Percentiles rank a stretch among this genome's conserved stretches.
Conservation (phyloP, 2,113 vertebrate genomes). For the Tauraco erythrolophus region DNA sequence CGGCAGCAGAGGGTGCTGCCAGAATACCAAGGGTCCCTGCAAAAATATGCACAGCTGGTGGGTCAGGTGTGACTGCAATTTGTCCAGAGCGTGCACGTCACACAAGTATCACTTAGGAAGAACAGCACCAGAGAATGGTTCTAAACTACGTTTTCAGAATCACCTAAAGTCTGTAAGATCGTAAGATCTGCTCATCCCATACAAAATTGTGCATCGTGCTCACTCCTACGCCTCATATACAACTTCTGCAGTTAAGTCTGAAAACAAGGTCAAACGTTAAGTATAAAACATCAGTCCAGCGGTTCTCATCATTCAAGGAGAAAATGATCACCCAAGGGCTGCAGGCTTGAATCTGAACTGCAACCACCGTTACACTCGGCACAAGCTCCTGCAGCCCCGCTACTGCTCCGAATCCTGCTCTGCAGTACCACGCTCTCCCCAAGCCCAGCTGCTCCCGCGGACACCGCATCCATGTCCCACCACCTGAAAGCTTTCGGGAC, state of each 20-base stretch:
- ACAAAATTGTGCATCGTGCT: background rate
- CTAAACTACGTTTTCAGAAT: background rate
- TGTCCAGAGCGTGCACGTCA: background rate
- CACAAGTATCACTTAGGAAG: background rate
- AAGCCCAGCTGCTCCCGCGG: background rate
- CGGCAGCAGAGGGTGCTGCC: constrained; percentile 58
- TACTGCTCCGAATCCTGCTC: background rate
- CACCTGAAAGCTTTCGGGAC: background rate
- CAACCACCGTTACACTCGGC: background rate
- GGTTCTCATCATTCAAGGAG: background rate
- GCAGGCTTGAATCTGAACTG: background rate
- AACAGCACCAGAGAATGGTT: background rate
- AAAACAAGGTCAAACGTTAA: background rate
- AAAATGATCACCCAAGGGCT: background rate
- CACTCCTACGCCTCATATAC: background rate
- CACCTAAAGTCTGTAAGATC: background rate
- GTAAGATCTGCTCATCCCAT: background rate
- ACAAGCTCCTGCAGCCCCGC: background rate
- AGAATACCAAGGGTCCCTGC: background rate
- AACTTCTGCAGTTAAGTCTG: background rate
- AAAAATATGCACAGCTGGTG: background rate
- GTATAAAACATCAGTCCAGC: background rate
- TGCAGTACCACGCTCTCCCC: background rate
- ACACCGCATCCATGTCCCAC: background rate
- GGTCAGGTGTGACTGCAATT: background rate